A percentile compares a stretch with the other conserved stretches of the same genome.
These are phyloP conservation scores for Ophiothrix spiculata DNA, from an alignment of 35 echinoderm and acorn worm species.

Conservation along the genomic window DNA sequence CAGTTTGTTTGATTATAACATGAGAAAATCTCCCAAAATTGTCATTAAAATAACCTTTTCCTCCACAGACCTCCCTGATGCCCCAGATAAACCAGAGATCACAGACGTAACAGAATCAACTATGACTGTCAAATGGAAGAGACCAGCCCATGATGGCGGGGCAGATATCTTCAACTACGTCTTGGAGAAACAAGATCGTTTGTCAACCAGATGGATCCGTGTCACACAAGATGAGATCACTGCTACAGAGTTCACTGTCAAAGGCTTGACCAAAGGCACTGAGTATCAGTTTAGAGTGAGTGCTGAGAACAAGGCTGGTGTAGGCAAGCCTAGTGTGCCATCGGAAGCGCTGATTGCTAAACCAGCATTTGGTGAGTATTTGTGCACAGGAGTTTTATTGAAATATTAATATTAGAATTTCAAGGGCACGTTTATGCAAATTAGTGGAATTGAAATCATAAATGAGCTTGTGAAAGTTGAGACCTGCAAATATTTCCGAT, in stretches of 20 bases:
- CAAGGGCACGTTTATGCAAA: too few relatives aligned
- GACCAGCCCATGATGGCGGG: background rate
- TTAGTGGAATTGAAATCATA: too few relatives aligned
- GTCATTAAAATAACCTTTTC: background rate
- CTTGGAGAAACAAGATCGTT: conserved; percentile 49
- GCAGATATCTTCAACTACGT: conserved; percentile 20
- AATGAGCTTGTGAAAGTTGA: too few relatives aligned
- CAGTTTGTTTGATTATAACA: too few relatives aligned
- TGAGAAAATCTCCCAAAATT: too few relatives aligned
- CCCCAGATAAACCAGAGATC: background rate
- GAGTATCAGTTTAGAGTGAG: conserved; percentile 70
- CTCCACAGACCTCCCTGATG: background rate
- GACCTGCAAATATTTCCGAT: too few relatives aligned
- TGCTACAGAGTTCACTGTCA: conserved; percentile 47
- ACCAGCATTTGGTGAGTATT: conserved; percentile 27
- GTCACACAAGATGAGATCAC: conserved; percentile 33
- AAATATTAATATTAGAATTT: too few relatives aligned
- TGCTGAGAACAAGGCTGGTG: conserved; percentile 67
- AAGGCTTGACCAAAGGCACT: conserved; percentile 48
- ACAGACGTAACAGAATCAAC: background rate
- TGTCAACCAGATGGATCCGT: conserved; percentile 47
- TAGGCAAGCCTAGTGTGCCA: conserved; percentile 39
- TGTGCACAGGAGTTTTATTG: too few relatives aligned
- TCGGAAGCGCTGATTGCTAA: conserved; percentile 41
- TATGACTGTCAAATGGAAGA: background rate